These are phyloP conservation scores for Dicyrtoma fusca DNA, from an alignment of 2,888 invertebrate species.

Conservation along the genomic window DNA sequence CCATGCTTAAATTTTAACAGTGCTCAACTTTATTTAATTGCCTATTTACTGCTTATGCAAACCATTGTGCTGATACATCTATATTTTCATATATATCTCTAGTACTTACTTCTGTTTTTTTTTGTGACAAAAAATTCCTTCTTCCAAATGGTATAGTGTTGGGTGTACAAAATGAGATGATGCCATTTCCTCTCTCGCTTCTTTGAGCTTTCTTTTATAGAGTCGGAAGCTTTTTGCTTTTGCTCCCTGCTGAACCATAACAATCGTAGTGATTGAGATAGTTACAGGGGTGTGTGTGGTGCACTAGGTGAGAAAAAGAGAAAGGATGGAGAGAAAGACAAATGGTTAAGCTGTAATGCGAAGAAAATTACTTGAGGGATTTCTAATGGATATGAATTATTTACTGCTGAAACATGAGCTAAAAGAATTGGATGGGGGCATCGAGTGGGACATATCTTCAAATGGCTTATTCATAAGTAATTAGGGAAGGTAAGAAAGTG, in stretches of 20 bases:
- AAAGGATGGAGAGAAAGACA: not conserved
- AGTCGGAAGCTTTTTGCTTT: too few relatives aligned
- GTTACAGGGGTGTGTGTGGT: too few relatives aligned
- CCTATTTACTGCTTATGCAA: too few relatives aligned
- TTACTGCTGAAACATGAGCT: not conserved
- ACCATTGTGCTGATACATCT: too few relatives aligned
- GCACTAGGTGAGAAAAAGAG: not conserved
- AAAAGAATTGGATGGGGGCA: not conserved
- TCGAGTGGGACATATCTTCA: not conserved
- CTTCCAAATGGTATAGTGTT: too few relatives aligned
- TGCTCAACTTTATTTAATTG: too few relatives aligned
- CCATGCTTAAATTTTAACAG: too few relatives aligned
- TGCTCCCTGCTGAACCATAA: slow-evolving; percentile 6
- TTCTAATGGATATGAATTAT: not conserved
- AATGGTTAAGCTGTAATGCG: slow-evolving; percentile 1
- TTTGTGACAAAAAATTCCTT: too few relatives aligned
- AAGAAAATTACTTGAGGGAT: slow-evolving; percentile 10
- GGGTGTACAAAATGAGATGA: too few relatives aligned
- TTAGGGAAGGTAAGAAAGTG: slow-evolving; percentile 20
- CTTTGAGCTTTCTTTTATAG: not conserved
- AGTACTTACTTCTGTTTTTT: too few relatives aligned
- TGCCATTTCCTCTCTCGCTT: not conserved
- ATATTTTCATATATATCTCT: too few relatives aligned
- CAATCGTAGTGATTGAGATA: not conserved
- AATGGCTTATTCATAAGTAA: slow-evolving; percentile 14